phyloP scores from a whole-genome alignment of 2,888 invertebrate species.

The Amblyteles armatorius region DNA sequence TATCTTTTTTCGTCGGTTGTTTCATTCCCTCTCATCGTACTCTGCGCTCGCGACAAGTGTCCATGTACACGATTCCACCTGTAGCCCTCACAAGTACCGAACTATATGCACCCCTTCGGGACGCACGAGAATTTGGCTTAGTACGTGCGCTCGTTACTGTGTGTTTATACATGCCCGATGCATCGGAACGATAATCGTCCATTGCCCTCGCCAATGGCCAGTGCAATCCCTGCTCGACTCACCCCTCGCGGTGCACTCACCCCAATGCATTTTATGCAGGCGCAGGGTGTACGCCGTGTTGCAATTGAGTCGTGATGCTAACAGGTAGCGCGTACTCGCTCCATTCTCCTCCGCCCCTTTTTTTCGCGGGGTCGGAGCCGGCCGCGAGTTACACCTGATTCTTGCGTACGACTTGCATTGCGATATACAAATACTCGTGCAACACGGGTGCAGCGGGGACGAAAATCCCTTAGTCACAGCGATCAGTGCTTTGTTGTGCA shows the following conservation, averaged over 20 bases:
- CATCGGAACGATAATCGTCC: constrained; percentile 59
- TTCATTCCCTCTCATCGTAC: neutral
- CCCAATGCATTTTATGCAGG: constrained; percentile 61
- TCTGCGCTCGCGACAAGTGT: neutral
- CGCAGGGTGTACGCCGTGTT: constrained; percentile 35
- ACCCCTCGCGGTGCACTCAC: neutral
- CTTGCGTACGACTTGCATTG: constrained; percentile 8
- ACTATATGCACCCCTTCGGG: neutral
- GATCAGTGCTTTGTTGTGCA: constrained; percentile 1
- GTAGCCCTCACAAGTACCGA: constrained; percentile 16
- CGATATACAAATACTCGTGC: constrained; percentile 6
- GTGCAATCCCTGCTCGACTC: constrained; percentile 23
- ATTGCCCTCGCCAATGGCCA: constrained; percentile 47
- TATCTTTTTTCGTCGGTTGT: too few relatives aligned
- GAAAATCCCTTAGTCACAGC: constrained; percentile 2
- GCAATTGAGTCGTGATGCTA: constrained; percentile 65
- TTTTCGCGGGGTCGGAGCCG: constrained; percentile 50
- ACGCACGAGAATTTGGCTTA: neutral
- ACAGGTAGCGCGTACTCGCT: constrained; percentile 58
- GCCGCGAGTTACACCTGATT: constrained; percentile 39
- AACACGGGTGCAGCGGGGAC: constrained; percentile 14
- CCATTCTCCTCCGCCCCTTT: constrained; percentile 56
- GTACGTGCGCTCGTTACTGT: neutral
- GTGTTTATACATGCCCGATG: constrained; percentile 29
- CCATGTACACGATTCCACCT: constrained; percentile 13